phyloP scores from a whole-genome alignment of 2,888 invertebrate species.

The Orgyia antiqua region DNA sequence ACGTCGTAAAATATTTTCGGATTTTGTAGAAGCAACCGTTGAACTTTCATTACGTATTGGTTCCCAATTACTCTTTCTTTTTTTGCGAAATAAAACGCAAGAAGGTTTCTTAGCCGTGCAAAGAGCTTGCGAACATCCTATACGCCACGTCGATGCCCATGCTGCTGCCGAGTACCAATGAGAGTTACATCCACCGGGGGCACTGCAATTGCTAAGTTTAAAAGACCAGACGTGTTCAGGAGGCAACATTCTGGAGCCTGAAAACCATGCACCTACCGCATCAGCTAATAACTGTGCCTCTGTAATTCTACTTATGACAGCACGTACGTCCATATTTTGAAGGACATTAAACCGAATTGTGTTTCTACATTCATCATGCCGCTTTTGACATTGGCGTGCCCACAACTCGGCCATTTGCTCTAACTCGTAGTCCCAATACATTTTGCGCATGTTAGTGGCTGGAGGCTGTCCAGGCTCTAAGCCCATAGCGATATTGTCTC shows the following conservation, averaged over 20 bases:
- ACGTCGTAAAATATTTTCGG: constrained; percentile 47
- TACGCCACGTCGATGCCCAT: constrained; percentile 68
- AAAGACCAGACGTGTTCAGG: constrained; percentile 62
- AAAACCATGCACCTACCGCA: constrained; percentile 66
- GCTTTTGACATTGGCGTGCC: constrained; percentile 70
- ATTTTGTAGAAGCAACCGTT: constrained; percentile 6
- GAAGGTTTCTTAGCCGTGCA: constrained; percentile 56
- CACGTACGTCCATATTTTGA: constrained; percentile 68
- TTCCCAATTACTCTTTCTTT: constrained; percentile 24
- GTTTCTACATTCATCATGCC: constrained; percentile 71
- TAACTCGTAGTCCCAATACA: constrained; percentile 73
- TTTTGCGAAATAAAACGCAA: constrained; percentile 49
- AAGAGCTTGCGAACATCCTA: constrained; percentile 64
- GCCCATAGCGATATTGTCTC: constrained; percentile 69
- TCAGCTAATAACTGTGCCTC: constrained; percentile 66
- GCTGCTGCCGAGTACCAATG: constrained; percentile 67
- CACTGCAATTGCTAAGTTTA: constrained; percentile 55
- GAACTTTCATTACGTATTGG: background rate
- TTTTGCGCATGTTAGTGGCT: constrained; percentile 70
- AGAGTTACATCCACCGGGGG: constrained; percentile 60
- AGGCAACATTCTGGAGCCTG: constrained; percentile 55
- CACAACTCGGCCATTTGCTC: constrained; percentile 66
- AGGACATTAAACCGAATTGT: constrained; percentile 62
- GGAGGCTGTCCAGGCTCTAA: constrained; percentile 67
- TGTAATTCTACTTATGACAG: constrained; percentile 53